Evolutionary conservation across 2,888 invertebrate species (phyloP).

Genomic region (Drosophila kokeensis): DNA sequence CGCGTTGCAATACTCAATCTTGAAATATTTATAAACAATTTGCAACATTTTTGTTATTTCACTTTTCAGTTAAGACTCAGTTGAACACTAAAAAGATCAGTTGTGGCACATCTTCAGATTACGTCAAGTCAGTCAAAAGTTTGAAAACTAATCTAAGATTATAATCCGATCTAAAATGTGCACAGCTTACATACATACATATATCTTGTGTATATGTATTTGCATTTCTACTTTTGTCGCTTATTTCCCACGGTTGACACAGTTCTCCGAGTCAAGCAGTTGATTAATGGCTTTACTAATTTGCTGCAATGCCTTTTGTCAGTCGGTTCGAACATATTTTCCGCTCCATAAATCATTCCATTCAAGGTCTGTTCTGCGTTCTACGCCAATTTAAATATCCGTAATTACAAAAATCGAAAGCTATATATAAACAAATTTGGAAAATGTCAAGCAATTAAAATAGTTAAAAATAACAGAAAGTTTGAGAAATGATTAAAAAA

Average conservation of each 20-base stretch:
- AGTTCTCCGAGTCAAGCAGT: constrained; percentile 1
- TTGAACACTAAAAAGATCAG: neutral
- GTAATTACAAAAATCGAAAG: neutral
- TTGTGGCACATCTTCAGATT: neutral
- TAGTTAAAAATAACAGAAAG: constrained; percentile 3
- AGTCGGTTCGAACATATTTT: constrained; percentile 18
- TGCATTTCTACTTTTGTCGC: neutral
- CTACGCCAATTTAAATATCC: neutral
- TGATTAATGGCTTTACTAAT: constrained; percentile 54
- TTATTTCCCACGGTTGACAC: constrained; percentile 40
- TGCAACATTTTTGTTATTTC: neutral
- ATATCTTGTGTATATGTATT: neutral
- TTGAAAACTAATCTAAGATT: neutral
- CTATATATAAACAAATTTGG: neutral
- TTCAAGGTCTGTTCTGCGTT: neutral
- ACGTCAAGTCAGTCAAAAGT: neutral
- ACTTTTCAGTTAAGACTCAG: neutral
- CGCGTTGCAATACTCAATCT: neutral
- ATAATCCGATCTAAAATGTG: neutral
- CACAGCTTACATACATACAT: neutral
- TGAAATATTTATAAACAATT: neutral
- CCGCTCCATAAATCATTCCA: constrained; percentile 9
- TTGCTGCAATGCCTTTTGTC: constrained; percentile 38
- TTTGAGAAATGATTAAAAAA: neutral
- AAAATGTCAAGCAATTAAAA: constrained; percentile 3